Evolutionary conservation across 2,888 invertebrate species (phyloP).

Genomic region (Sussaba pulchella): DNA sequence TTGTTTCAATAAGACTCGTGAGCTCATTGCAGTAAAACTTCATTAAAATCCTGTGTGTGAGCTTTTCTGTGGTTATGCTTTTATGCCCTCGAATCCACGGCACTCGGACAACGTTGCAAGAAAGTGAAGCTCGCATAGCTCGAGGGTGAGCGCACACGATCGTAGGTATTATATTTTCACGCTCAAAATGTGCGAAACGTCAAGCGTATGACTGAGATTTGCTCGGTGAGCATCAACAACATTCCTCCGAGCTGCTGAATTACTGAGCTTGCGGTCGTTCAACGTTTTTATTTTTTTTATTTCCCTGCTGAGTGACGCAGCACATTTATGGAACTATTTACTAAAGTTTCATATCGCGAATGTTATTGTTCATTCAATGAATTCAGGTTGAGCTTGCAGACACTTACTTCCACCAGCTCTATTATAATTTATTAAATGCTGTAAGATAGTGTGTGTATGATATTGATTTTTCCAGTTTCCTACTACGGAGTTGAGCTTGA

Average conservation of each 20-base stretch:
- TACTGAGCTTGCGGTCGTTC: conserved; percentile 19
- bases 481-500: too few relatives aligned
- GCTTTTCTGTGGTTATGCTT: conserved; percentile 25
- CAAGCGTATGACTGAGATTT: background rate
- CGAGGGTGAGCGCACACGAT: background rate
- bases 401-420: background rate
- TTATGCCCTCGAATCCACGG: conserved; percentile 28
- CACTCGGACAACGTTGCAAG: conserved; percentile 9
- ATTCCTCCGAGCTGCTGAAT: conserved; percentile 15
- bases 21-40: background rate
- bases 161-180: conserved; percentile 41
- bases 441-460: too few relatives aligned
- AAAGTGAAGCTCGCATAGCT: conserved; percentile 9
- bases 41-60: conserved; percentile 19
- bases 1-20: conserved; percentile 3
- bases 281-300: background rate
- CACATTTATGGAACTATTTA: background rate
- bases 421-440: background rate
- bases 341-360: too few relatives aligned
- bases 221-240: conserved; percentile 10
- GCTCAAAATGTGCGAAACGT: conserved; percentile 35
- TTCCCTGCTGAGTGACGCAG: background rate
- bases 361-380: background rate
- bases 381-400: background rate
- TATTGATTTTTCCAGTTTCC: too few relatives aligned